Percentiles rank a stretch among this genome's conserved stretches.
Evolutionary conservation across 2,797 vertebrate genomes (phyloP).

Genomic region (Meda fulgida): DNA sequence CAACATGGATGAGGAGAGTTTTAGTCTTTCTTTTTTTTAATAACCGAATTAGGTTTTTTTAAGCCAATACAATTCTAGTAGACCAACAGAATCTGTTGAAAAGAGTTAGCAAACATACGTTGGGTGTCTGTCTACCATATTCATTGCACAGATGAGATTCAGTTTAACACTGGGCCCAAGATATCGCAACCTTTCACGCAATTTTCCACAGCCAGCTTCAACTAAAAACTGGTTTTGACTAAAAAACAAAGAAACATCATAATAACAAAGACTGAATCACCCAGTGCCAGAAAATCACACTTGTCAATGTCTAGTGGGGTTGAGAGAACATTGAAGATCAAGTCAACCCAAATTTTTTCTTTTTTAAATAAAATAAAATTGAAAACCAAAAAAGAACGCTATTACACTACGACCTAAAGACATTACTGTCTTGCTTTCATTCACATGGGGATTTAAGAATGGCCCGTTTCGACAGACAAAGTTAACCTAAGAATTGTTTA

Average conservation of each 20-base stretch:
- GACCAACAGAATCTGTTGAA: too few relatives aligned
- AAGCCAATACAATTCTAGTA: background rate
- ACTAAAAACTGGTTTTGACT: background rate
- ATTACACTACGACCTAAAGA: background rate
- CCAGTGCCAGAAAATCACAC: background rate
- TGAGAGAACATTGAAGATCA: background rate
- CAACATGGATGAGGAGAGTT: constrained; percentile 4
- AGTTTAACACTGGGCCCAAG: background rate
- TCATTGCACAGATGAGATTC: background rate
- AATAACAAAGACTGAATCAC: background rate
- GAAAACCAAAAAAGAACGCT: background rate
- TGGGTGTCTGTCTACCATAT: background rate
- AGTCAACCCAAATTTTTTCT: too few relatives aligned
- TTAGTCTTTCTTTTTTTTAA: too few relatives aligned
- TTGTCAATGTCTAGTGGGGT: background rate
- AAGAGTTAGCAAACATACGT: background rate
- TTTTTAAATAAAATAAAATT: too few relatives aligned
- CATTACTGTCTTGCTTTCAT: background rate
- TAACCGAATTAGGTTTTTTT: background rate
- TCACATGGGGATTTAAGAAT: too few relatives aligned
- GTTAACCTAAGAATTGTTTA: background rate
- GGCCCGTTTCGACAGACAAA: background rate
- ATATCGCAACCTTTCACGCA: background rate
- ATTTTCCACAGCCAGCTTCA: background rate
- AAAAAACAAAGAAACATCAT: background rate